Base-by-base conservation (phyloP, 2,113 vertebrate genomes). In the Corvus moneduloides region DNA sequence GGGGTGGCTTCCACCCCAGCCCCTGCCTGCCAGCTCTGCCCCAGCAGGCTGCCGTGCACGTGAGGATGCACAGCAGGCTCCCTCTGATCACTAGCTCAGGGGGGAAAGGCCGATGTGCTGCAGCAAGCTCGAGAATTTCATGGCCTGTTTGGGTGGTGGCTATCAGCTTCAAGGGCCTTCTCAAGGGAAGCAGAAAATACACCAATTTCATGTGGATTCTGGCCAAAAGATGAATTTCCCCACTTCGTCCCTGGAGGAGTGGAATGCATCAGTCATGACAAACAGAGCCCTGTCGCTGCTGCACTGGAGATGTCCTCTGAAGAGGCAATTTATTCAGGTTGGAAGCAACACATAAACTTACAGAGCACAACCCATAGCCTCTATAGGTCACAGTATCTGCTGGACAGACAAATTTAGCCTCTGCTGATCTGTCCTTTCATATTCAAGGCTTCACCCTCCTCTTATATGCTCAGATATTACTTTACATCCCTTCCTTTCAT, bases 81-180 rank as follows among this genome's bases (percentile, higher is more conserved):
- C 43, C 43, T 52, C 16, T 2, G 33, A 16, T 62, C 3, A 0
- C 52, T 44, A 4, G 0, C 49, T 69, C 3, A 1, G n/a, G 37
- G 22, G 24, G 24, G n/a, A 75, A 75, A 37, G 51, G n/a, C 37
- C 6, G 20, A 23, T 51, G 32, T 0, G 2, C 59, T 20, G 9
- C n/a, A 58, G 51, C 59, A 54, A 67, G 15, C 43, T 51, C 0
- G 0, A 62, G 80, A 37, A 74, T 80, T 89, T 74, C 76, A 46
- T 27, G 55, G 51, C 32, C 59, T 30, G 24, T 83, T 84, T 59
- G n/a, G 59, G 12, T 3, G 1, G 43, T 8, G 30, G 16, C 35
- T 87, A 22, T 74, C 64, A 23, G n/a, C 66, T 96, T 89, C 84
- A 67, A 79, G 37, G 73, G 23, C 35, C 24, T 61, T 87, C 37